phyloP scores from a whole-genome alignment of 1,140 invertebrate genomes.

The Heliconius hermathena region DNA sequence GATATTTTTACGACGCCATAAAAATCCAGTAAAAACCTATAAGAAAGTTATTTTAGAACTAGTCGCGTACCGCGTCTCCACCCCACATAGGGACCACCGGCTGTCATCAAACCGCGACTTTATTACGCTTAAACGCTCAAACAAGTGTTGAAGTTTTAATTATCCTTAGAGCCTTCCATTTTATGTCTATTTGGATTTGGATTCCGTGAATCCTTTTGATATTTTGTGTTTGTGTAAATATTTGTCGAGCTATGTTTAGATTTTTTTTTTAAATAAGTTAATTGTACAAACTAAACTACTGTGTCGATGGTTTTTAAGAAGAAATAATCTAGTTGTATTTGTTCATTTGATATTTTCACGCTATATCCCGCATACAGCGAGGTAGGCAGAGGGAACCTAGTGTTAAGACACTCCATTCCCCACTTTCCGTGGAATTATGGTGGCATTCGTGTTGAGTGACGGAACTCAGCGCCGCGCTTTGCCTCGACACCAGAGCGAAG shows the following conservation, averaged over 20 bases:
- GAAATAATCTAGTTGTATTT: too few species aligned
- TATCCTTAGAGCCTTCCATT: not conserved
- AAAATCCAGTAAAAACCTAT: slow-evolving; percentile 2
- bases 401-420: too few species aligned
- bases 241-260: not conserved
- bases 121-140: slow-evolving; percentile 3
- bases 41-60: slow-evolving; percentile 8
- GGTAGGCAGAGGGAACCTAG: too few species aligned
- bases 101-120: not conserved
- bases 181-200: not conserved
- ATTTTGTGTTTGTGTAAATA: not conserved
- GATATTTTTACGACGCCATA: not conserved
- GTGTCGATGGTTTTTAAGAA: not conserved
- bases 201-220: slow-evolving; percentile 11
- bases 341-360: too few species aligned
- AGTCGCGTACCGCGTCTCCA: not conserved
- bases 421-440: too few species aligned
- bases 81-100: not conserved
- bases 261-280: not conserved
- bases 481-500: too few species aligned
- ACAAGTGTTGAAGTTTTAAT: slow-evolving; percentile 11
- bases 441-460: too few species aligned
- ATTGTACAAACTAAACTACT: not conserved
- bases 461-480: too few species aligned
- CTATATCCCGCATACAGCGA: too few species aligned